Evolutionary conservation across 1,140 invertebrate genomes (phyloP).

Genomic region (Neodiprion fabricii): DNA sequence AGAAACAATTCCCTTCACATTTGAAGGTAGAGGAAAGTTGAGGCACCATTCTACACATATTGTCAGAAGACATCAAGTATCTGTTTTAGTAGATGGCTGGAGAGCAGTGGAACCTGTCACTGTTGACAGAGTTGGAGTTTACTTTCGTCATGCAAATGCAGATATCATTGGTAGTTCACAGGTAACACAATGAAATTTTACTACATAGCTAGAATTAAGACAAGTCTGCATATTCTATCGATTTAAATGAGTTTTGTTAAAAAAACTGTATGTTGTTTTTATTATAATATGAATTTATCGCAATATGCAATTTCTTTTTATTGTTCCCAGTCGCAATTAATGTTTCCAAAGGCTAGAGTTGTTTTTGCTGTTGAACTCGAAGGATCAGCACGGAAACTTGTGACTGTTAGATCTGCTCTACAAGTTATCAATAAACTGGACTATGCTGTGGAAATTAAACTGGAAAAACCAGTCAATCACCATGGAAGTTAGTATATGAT

Average conservation of each 20-base stretch:
- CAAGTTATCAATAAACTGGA: constrained; percentile 80
- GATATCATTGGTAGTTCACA: constrained; percentile 49
- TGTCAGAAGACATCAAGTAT: constrained; percentile 82
- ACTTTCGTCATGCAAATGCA: constrained; percentile 81
- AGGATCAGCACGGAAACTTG: constrained; percentile 91
- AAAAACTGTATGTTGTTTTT: constrained; percentile 34
- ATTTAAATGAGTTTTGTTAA: no score
- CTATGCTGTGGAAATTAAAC: constrained; percentile 74
- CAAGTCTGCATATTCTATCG: no score
- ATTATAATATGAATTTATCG: background rate
- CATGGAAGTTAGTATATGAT: constrained; percentile 48
- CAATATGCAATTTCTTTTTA: background rate
- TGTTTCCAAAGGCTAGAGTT: constrained; percentile 69
- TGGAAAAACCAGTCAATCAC: constrained; percentile 64
- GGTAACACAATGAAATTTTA: constrained; percentile 30
- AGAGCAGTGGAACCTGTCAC: constrained; percentile 85
- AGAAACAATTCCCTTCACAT: constrained; percentile 80
- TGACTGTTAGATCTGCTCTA: constrained; percentile 93
- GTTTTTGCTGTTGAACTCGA: constrained; percentile 90
- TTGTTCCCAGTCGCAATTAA: constrained; percentile 35
- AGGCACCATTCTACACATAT: constrained; percentile 83
- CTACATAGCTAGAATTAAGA: constrained; percentile 1
- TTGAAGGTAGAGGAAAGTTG: constrained; percentile 79
- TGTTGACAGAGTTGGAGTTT: constrained; percentile 94
- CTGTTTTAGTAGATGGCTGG: constrained; percentile 91